phyloP scores from a whole-genome alignment of 2,113 vertebrate species.

The Eulacestoma nigropectus region DNA sequence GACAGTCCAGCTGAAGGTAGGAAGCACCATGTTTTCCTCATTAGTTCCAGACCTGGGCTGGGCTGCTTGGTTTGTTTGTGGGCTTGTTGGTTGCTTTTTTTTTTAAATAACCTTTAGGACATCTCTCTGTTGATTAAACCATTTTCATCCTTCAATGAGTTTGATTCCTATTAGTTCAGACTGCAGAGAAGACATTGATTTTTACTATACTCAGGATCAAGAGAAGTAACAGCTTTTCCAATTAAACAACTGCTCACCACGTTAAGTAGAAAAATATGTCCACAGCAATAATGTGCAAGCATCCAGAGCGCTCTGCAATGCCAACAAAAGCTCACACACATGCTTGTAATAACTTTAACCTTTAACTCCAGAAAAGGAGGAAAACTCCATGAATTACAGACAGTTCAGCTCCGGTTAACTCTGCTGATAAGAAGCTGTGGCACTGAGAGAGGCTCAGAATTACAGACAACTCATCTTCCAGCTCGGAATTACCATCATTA shows the following conservation, averaged over 20 bases:
- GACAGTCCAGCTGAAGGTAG: not conserved
- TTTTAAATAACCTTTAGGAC: slow-evolving; percentile 49
- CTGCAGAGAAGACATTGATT: slow-evolving; percentile 56
- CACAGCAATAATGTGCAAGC: slow-evolving; percentile 6
- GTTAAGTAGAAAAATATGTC: slow-evolving; percentile 45
- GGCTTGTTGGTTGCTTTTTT: not conserved
- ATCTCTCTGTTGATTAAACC: slow-evolving; percentile 57
- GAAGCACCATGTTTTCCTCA: not conserved
- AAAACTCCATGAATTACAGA: not conserved
- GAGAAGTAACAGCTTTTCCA: slow-evolving; percentile 64
- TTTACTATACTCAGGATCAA: slow-evolving; percentile 41
- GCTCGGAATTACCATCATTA: slow-evolving; percentile 30
- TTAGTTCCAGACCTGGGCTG: not conserved
- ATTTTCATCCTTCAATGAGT: slow-evolving; percentile 58
- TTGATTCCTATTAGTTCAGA: slow-evolving; percentile 59
- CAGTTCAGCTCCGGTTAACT: not conserved
- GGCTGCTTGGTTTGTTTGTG: not conserved
- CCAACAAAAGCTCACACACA: not conserved
- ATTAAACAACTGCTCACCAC: slow-evolving; percentile 52
- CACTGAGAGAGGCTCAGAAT: slow-evolving; percentile 21
- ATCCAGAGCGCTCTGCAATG: not conserved
- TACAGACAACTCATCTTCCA: slow-evolving; percentile 31
- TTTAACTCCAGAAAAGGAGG: not conserved
- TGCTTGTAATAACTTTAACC: not conserved
- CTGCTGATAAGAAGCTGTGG: not conserved